Evolutionary conservation across 2,888 invertebrate genomes (phyloP), one percentile per base, ranked within the genome.

Genomic region (Lamproptera curius): DNA sequence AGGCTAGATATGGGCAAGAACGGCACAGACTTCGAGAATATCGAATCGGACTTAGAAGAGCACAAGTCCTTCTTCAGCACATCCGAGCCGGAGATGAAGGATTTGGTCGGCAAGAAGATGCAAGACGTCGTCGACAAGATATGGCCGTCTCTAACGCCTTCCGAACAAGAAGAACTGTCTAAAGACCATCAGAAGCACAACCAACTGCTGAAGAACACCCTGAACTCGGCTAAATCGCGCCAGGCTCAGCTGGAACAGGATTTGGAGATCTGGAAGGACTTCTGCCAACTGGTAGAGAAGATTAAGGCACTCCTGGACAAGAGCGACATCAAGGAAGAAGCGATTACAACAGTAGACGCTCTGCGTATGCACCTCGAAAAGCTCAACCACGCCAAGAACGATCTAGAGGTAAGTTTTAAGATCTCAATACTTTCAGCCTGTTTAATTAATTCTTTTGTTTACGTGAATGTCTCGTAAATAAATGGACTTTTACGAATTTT

Each of bases 11-110:
- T 93, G 65, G 92, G 93, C 54, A 94, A 94, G 64, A 93, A 94
- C 55, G 97, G 97, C 10, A 93, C 97, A 4, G 95, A 97, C 72
- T 97, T 96, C 66, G 94, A 95, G 61, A 95, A 95, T 58, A 92
- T 97, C 6, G 88, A 93, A 39, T 89, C 91, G 5, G 95, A 96
- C 65, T 86, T 97, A 16, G 95, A 96, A 67, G 95, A 96, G 62
- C 96, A 96, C 68, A 96, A 95, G 78, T 90, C 92, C 31, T 96
- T 95, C 90, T 96, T 96, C 73, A 84, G 82, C 37, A 91, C 92
- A 53, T 93, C 93, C 34, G 95, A 96, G 65, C 88, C 91, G 0
- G 90, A 91, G 15, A 93, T 95, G 69, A 92, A 93, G 50, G 94
- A 95, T 65, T 83, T 96, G 55, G 93, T 96, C 3, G 92, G 94